phyloP scores from a whole-genome alignment of 2,113 vertebrate species.

The Pantherophis guttatus region DNA sequence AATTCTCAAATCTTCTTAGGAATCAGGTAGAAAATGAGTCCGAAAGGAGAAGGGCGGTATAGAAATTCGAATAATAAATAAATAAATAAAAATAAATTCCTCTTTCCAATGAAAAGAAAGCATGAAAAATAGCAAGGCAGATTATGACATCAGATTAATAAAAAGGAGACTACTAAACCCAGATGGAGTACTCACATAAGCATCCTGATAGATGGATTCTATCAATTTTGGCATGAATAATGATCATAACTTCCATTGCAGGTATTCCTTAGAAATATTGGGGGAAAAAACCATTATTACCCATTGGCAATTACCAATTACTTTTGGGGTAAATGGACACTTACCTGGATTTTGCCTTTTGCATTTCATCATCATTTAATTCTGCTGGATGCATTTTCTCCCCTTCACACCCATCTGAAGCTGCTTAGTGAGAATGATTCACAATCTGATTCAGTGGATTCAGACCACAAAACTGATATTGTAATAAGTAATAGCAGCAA shows the following conservation, averaged over 20 bases:
- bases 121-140: not conserved
- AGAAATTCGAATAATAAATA: too few species aligned
- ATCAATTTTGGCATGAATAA: not conserved
- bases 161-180: not conserved
- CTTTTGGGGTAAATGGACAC: not conserved
- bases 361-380: not conserved
- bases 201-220: not conserved
- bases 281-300: not conserved
- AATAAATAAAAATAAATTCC: not conserved
- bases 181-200: not conserved
- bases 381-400: not conserved
- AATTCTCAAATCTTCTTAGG: not conserved
- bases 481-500: not conserved
- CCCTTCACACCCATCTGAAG: not conserved
- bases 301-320: not conserved
- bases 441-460: not conserved
- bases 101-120: not conserved
- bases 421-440: not conserved
- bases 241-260: not conserved
- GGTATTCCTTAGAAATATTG: not conserved
- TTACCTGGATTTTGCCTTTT: not conserved
- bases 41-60: too few species aligned
- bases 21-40: not conserved
- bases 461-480: not conserved
- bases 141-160: not conserved